Base-by-base conservation (phyloP, 2,888 invertebrate genomes). In the Drosophila eohydei region DNA sequence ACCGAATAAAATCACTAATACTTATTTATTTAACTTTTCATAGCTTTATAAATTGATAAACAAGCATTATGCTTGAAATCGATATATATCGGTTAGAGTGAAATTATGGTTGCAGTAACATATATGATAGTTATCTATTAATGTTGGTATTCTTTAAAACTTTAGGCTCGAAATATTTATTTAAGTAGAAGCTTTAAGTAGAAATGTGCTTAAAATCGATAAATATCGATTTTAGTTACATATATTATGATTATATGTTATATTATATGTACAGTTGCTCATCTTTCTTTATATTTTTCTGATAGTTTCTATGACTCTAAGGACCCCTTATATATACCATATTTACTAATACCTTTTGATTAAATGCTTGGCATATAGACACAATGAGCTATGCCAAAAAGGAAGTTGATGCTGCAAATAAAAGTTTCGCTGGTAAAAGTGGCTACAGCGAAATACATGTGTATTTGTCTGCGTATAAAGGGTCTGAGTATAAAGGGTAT, bases 371-470 rank as follows among this genome's bases (percentile, higher is more conserved):
- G 50, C 50, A 21, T 21, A 34, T 34, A 21, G 50, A 16, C 12
- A 21, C 32, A 50, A 50, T 34, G 50, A 50, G 50, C 34, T 12
- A 34, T 12, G 50, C 12, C 16, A 7, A 16, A 21, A 32, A 34
- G 50, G 32, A 21, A 52, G 32, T 11, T n/a, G 30, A 1, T 16
- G 34, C 6, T 32, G 54, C 9, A 7, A 14, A 14, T 3, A 14
- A 14, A 46, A 46, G 28, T 46, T 46, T 46, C 8, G 28, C 8
- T 8, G 38, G 36, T 9, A 28, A 66, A 55, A 67, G 65, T 62
- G 48, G 70, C 16, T 26, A 56, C 36, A 51, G 21, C n/a, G 14
- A 60, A n/a, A 21, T 46, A 52, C 43, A 71, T 28, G 40, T 70
- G 70, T 32, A 36, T 52, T 48, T 58, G 43, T 4, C 8, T 4